Percentiles rank a stretch among this genome's conserved stretches.
phyloP scores from a whole-genome alignment of 2,113 vertebrate genomes.

The Urocolius indicus region DNA sequence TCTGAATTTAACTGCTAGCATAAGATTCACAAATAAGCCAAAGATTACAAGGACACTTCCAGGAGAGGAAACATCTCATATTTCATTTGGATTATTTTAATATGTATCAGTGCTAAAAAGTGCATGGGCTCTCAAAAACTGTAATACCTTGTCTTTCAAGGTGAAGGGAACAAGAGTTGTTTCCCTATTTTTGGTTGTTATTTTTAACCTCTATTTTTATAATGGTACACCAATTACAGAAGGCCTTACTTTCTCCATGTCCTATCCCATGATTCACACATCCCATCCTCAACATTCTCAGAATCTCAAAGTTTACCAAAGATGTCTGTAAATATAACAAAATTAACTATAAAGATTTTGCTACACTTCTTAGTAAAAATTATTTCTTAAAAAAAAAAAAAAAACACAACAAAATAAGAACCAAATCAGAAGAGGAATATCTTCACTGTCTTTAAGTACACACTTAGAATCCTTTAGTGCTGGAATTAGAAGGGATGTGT shows the following conservation, averaged over 20 bases:
- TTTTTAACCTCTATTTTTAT: not conserved
- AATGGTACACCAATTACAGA: not conserved
- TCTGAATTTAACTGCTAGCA: not conserved
- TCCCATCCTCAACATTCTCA: not conserved
- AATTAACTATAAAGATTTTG: not conserved
- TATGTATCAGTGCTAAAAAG: not conserved
- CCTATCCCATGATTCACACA: not conserved
- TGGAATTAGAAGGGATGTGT: constrained; percentile 87
- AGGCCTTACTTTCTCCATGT: not conserved
- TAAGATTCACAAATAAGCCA: not conserved
- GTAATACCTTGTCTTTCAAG: not conserved
- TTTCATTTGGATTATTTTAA: not conserved
- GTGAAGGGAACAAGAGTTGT: not conserved
- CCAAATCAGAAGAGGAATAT: not conserved
- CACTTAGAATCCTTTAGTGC: constrained; percentile 68
- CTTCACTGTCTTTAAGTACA: not conserved
- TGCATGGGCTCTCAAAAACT: not conserved
- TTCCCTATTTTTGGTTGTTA: not conserved
- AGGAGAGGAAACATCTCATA: not conserved
- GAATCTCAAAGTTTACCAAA: not conserved
- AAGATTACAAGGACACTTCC: not conserved
- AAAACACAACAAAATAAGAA: not conserved
- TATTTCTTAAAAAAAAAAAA: not conserved
- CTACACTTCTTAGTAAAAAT: not conserved
- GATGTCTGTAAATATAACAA: not conserved